Evolutionary conservation across 2,797 vertebrate species (phyloP).

Genomic region (Lemur catta): DNA sequence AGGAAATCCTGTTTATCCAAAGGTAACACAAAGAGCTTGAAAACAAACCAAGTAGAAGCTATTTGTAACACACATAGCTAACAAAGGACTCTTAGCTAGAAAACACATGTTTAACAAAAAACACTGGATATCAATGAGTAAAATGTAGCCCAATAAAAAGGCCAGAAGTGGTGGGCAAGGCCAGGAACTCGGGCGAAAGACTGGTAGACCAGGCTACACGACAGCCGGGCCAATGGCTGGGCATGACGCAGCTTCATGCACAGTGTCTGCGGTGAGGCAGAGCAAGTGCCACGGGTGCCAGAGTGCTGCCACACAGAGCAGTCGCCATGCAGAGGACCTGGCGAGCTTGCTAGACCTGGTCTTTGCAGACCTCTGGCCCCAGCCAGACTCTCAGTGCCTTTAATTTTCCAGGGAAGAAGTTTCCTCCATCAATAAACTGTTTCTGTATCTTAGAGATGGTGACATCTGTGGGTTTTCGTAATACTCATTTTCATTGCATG

Average conservation of each 20-base stretch:
- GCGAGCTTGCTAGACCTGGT: background rate
- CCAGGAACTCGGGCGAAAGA: background rate
- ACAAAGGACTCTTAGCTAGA: background rate
- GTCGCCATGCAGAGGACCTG: background rate
- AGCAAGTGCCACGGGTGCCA: background rate
- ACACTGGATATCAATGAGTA: background rate
- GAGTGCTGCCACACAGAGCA: background rate
- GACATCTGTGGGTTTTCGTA: background rate
- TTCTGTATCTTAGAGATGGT: background rate
- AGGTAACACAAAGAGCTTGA: background rate
- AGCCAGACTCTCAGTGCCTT: background rate
- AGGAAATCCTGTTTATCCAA: background rate
- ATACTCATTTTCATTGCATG: background rate
- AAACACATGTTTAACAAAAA: background rate
- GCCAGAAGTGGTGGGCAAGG: background rate
- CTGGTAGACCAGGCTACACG: background rate
- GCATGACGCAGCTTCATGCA: too few relatives aligned
- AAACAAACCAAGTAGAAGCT: background rate
- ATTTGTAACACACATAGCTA: background rate
- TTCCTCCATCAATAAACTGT: background rate
- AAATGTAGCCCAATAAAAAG: background rate
- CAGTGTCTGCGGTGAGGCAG: too few relatives aligned
- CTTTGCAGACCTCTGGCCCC: background rate
- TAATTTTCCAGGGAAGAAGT: background rate
- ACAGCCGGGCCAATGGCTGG: background rate